Conservation (phyloP, 2,888 invertebrate species). For the Ochropacha duplaris region DNA sequence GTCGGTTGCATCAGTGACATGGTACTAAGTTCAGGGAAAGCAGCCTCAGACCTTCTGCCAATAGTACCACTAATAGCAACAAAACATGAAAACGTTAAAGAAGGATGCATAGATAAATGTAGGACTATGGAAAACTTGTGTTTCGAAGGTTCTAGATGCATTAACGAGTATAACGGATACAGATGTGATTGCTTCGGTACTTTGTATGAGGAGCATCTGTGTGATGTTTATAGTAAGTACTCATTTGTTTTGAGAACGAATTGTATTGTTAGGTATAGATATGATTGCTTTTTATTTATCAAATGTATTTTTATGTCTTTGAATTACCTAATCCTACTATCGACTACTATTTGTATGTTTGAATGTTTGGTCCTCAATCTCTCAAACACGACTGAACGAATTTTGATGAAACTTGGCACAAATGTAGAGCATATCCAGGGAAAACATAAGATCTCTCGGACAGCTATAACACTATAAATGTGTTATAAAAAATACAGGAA, state of each 20-base stretch:
- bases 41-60: constrained; percentile 91
- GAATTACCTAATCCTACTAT: too few relatives aligned
- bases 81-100: constrained; percentile 94
- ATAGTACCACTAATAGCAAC: constrained; percentile 93
- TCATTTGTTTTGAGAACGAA: neutral
- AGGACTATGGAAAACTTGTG: constrained; percentile 92
- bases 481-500: too few relatives aligned
- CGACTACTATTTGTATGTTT: too few relatives aligned
- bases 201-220: constrained; percentile 94
- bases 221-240: constrained; percentile 94
- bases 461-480: too few relatives aligned
- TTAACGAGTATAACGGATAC: constrained; percentile 94
- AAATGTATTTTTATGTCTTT: too few relatives aligned
- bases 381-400: too few relatives aligned
- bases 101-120: constrained; percentile 94
- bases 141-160: constrained; percentile 93
- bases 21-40: constrained; percentile 92
- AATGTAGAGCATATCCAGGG: too few relatives aligned
- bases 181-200: constrained; percentile 97
- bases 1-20: constrained; percentile 96
- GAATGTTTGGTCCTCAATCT: too few relatives aligned
- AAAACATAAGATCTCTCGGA: too few relatives aligned
- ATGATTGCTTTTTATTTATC: too few relatives aligned
- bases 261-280: neutral
- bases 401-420: too few relatives aligned